Percentiles rank a stretch among this genome's conserved stretches.
Evolutionary conservation across 2,888 invertebrate species (phyloP).

Genomic region (Caenorhabditis sp.): DNA sequence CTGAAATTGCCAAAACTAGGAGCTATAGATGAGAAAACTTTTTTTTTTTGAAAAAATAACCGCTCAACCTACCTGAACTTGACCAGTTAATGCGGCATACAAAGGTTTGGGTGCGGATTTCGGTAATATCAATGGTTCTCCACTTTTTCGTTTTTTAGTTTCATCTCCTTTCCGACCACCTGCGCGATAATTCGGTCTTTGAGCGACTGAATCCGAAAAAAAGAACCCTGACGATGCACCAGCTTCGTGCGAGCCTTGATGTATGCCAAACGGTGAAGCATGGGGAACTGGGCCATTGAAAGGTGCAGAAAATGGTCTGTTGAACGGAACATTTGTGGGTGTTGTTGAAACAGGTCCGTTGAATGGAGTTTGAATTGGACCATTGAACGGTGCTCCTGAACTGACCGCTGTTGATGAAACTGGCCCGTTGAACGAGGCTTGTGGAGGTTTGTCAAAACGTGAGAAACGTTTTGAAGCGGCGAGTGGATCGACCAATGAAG

Average conservation of each 20-base stretch:
- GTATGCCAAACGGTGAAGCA: background rate
- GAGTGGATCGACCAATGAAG: background rate
- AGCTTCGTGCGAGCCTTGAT: background rate
- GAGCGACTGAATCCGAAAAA: background rate
- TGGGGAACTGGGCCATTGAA: background rate
- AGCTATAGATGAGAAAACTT: no score
- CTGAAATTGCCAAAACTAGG: slow-evolving; percentile 2
- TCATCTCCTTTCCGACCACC: background rate
- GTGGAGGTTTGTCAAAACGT: background rate
- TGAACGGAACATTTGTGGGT: background rate
- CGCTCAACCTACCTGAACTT: background rate
- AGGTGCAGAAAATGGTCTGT: background rate
- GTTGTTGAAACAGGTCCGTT: background rate
- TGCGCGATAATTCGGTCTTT: background rate
- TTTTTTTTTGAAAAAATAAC: background rate
- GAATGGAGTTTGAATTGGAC: background rate
- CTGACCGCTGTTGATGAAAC: no score
- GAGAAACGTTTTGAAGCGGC: background rate
- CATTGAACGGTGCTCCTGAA: background rate
- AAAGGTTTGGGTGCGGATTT: background rate
- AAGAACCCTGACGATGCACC: background rate
- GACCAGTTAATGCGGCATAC: background rate
- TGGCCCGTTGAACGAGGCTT: background rate
- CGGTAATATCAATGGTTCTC: background rate
- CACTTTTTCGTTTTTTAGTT: background rate